Conservation (phyloP, 2,113 vertebrate genomes). For the Actinemys pallida region DNA sequence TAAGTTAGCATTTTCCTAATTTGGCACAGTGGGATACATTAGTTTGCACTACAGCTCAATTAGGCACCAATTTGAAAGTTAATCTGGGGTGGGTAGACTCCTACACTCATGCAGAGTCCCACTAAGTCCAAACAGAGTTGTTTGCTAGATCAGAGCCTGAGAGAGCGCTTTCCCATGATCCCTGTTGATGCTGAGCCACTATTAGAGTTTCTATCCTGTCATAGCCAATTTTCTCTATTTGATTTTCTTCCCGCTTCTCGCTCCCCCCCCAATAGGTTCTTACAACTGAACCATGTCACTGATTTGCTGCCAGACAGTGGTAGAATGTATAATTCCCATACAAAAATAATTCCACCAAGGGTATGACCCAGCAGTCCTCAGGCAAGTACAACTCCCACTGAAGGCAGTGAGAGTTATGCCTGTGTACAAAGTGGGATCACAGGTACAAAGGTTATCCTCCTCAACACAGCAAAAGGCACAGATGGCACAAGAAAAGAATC, state of each 20-base stretch:
- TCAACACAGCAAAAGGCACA: not conserved
- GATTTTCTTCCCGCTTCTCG: not conserved
- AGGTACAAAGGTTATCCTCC: not conserved
- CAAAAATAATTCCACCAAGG: constrained; percentile 59
- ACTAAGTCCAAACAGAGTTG: not conserved
- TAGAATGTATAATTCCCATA: constrained; percentile 59
- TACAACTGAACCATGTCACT: constrained; percentile 55
- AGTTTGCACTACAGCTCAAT: not conserved
- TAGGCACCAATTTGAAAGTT: not conserved
- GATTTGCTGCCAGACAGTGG: constrained; percentile 17
- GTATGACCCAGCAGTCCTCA: constrained; percentile 36
- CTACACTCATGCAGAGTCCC: not conserved
- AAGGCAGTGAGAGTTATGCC: not conserved
- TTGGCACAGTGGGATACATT: not conserved
- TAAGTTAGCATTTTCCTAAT: not conserved
- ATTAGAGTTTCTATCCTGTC: constrained; percentile 53
- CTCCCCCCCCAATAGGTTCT: not conserved
- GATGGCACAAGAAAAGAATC: not conserved
- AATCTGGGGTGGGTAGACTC: not conserved
- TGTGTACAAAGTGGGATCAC: fast-evolving
- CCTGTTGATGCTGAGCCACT: constrained; percentile 38
- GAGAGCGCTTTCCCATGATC: constrained; percentile 6
- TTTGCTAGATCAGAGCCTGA: not conserved
- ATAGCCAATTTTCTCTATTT: not conserved
- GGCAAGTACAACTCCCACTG: not conserved